Evolutionary conservation across 2,113 vertebrate species (phyloP), one percentile per base, ranked within the genome.

Genomic region (Dromaius novaehollandiae): DNA sequence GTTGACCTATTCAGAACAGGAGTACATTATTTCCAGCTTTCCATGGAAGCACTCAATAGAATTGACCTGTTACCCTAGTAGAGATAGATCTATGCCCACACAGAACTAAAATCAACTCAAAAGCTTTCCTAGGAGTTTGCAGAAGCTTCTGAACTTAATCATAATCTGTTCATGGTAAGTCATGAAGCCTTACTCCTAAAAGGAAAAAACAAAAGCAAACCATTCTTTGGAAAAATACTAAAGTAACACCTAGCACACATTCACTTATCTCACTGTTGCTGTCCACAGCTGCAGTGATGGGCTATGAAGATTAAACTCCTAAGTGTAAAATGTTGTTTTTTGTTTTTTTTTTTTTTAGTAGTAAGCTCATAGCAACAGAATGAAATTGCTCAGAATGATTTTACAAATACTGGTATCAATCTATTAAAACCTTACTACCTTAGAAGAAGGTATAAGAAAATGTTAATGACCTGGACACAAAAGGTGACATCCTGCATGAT

Each of bases 241-340:
- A 64, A 25, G 19, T 36, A 79, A 50, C 58, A 44, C 0, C 0
- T 2, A 65, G 34, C 22, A 14, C 22, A 14, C 48, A 60, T 88
- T 83, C 34, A 50, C 86, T 81, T 92, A 18, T 73, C 12, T 86
- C 28, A 25, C 16, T 28, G 9, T 10, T 44, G 76, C n/a, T 50
- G 53, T 86, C 70, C 74, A 42, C 32, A 93, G 53, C 36, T 64
- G 69, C 79, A 86, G 53, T 4, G 3, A 24, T 7, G 13, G 66
- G 40, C 65, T 82, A 32, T 11, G 79, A 89, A 80, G 55, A 85
- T 61, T 65, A 89, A 90, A 86, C 70, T 84, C 82, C 38, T 38
- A 38, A 38, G 38, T 38, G 38, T 38, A 38, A 38, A 38, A 38
- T 38, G 38, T 8, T 38, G 6, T 38, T 38, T 38, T 38, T 38